phyloP scores from a whole-genome alignment of 2,113 vertebrate genomes.

The Pseudonaja textilis region DNA sequence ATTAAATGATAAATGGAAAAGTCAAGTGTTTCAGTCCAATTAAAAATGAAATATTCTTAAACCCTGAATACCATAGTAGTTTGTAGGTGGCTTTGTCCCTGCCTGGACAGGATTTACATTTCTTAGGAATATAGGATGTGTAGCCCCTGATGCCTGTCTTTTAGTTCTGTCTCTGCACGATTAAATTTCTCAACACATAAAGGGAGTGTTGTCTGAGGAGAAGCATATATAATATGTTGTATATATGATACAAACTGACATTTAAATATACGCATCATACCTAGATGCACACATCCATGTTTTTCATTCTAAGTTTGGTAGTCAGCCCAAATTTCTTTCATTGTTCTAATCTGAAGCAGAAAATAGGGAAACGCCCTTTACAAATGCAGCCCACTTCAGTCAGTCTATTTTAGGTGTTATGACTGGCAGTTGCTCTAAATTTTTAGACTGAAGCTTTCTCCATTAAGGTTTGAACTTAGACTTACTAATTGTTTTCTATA shows the following conservation, averaged over 20 bases:
- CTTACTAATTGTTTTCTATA: background rate
- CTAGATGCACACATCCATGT: background rate
- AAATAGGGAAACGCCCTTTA: background rate
- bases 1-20: conserved; percentile 20
- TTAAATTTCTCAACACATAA: background rate
- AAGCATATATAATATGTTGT: background rate
- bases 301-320: background rate
- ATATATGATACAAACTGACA: background rate
- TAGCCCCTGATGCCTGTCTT: background rate
- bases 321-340: background rate
- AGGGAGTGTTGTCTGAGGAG: background rate
- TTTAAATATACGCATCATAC: background rate
- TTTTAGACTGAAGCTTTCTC: background rate
- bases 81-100: background rate
- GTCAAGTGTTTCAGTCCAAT: background rate
- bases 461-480: background rate
- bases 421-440: background rate
- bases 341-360: background rate
- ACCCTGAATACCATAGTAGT: background rate
- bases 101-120: background rate
- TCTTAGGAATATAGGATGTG: background rate
- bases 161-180: too few relatives aligned
- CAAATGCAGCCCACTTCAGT: background rate
- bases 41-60: conserved; percentile 4
- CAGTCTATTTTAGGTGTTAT: background rate